Evolutionary conservation across 2,113 vertebrate species (phyloP).

Genomic region (Ctenodactylus gundi): DNA sequence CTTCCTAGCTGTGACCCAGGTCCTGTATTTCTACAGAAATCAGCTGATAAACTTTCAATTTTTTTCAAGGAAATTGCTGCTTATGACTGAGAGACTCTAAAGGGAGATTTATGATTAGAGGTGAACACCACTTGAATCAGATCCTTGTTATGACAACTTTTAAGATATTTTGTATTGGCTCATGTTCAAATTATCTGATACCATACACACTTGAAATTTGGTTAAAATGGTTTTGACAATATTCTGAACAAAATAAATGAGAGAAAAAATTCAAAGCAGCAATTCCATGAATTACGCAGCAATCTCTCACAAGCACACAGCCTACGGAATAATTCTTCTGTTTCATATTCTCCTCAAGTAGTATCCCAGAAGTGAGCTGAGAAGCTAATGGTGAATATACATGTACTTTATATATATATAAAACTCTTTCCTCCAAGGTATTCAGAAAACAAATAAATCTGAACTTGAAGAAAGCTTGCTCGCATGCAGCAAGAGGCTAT

Average conservation of each 20-base stretch:
- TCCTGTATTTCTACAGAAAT: background rate
- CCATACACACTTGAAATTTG: background rate
- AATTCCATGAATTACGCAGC: background rate
- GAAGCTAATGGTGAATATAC: background rate
- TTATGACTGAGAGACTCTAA: background rate
- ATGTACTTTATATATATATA: conserved; percentile 31
- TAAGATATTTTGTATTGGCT: background rate
- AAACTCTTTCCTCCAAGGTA: conserved; percentile 3
- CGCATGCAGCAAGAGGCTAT: background rate
- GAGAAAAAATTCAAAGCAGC: conserved; percentile 14
- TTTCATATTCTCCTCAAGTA: conserved; percentile 35
- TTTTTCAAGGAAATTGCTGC: background rate
- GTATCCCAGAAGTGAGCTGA: conserved; percentile 28
- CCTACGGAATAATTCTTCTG: conserved; percentile 23
- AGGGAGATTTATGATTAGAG: background rate
- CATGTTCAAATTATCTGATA: conserved; percentile 19
- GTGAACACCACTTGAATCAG: background rate
- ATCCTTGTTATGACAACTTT: conserved; percentile 19
- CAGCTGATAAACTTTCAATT: background rate
- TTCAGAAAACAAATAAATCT: conserved; percentile 44
- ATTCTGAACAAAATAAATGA: conserved; percentile 14
- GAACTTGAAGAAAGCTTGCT: conserved; percentile 15
- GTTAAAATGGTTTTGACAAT: conserved; percentile 28
- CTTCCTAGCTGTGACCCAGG: background rate
- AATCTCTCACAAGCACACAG: background rate